phyloP scores from a whole-genome alignment of 2,888 invertebrate species.

The Apotomis capreana region DNA sequence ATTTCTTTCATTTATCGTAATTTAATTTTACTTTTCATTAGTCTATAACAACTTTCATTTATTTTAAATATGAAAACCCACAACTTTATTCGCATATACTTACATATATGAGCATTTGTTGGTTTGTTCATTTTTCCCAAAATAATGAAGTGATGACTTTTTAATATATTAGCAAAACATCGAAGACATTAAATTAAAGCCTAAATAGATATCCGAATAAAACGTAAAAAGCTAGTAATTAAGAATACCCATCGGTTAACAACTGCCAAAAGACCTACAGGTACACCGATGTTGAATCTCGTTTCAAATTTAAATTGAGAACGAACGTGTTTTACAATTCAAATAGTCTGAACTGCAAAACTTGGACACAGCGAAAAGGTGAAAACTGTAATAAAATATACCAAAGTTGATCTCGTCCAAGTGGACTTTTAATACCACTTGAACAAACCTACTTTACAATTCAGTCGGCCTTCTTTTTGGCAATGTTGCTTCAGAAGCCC shows the following conservation, averaged over 20 bases:
- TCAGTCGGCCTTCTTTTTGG: conserved; percentile 37
- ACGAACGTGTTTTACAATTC: conserved; percentile 47
- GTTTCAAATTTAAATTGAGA: conserved; percentile 47
- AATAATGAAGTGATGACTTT: too few species aligned
- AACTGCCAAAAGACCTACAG: conserved; percentile 32
- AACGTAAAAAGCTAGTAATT: conserved; percentile 13
- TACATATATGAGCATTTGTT: too few species aligned
- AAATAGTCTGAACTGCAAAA: conserved; percentile 44
- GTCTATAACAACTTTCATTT: too few species aligned
- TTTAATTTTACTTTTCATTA: too few species aligned
- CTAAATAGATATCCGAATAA: not conserved
- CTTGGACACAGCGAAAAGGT: conserved; percentile 47
- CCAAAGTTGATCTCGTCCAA: conserved; percentile 46
- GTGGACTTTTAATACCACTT: conserved; percentile 48
- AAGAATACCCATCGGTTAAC: conserved; percentile 27
- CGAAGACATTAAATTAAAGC: not conserved
- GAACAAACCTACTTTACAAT: conserved; percentile 44
- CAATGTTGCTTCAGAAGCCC: conserved; percentile 31
- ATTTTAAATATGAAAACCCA: too few species aligned
- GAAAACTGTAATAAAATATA: conserved; percentile 48
- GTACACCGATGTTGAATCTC: conserved; percentile 42
- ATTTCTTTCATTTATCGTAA: too few species aligned
- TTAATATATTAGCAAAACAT: too few species aligned
- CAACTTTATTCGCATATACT: too few species aligned
- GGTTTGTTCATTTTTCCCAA: too few species aligned